These are phyloP conservation scores for Pseudomyrmex concolor DNA, from an alignment of 1,140 invertebrate species.

Conservation along the genomic window DNA sequence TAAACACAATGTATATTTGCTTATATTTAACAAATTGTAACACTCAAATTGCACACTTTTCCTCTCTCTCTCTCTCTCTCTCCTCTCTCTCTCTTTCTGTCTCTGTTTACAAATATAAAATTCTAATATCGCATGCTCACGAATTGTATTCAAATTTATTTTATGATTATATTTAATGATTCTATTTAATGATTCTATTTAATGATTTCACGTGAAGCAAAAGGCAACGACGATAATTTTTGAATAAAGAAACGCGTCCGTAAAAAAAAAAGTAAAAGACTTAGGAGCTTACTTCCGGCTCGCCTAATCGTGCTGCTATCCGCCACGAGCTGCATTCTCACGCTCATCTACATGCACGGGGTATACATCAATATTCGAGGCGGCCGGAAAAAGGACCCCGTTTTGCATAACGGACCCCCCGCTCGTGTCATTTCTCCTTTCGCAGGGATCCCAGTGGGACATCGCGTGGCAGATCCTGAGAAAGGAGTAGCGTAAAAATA, in stretches of 20 bases:
- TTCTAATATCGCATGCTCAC: not conserved
- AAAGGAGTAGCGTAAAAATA: conserved; percentile 57
- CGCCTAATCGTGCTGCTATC: conserved; percentile 79
- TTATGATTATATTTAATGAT: too few relatives aligned
- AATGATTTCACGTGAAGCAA: too few relatives aligned
- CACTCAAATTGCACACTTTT: not conserved
- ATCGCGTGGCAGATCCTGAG: conserved; percentile 74
- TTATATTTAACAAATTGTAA: conserved; percentile 13
- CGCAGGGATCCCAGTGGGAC: conserved; percentile 71
- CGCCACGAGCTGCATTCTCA: conserved; percentile 83
- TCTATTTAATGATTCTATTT: too few relatives aligned
- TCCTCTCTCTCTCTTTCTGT: not conserved
- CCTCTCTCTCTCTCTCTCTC: too few relatives aligned
- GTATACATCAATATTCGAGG: conserved; percentile 83
- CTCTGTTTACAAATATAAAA: not conserved
- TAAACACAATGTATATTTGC: conserved; percentile 46
- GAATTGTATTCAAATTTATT: not conserved
- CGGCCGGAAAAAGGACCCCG: conserved; percentile 80
- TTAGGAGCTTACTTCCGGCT: conserved; percentile 79
- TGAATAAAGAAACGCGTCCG: conserved; percentile 37
- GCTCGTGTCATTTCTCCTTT: conserved; percentile 80
- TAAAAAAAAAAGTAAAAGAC: too few relatives aligned
- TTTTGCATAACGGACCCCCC: conserved; percentile 83
- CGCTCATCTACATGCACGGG: conserved; percentile 83
- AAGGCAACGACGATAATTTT: conserved; percentile 57